phyloP scores from a whole-genome alignment of 2,888 invertebrate genomes.

The Limenitis camilla region DNA sequence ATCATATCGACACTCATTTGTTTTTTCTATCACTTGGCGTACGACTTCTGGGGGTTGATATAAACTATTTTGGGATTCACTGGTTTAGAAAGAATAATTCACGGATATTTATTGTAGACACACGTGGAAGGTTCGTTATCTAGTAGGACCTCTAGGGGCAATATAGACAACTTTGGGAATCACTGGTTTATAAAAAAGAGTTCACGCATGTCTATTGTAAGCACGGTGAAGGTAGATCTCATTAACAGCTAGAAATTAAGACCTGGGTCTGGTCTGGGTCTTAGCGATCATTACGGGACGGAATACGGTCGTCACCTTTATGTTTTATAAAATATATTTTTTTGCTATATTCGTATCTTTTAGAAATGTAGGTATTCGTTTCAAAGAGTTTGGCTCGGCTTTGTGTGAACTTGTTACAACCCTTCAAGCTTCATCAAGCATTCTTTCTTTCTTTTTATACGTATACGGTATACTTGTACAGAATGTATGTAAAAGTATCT shows the following conservation, averaged over 20 bases:
- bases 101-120: no score
- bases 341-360: slow-evolving; percentile 29
- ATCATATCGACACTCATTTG: no score
- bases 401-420: slow-evolving; percentile 21
- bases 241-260: slow-evolving; percentile 66
- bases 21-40: no score
- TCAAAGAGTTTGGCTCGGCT: slow-evolving; percentile 22
- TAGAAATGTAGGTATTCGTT: slow-evolving; percentile 27
- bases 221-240: slow-evolving; percentile 64
- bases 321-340: slow-evolving; percentile 34
- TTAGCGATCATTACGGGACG: slow-evolving; percentile 69
- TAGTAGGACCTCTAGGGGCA: no score
- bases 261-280: slow-evolving; percentile 63
- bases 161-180: no score
- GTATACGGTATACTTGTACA: slow-evolving; percentile 7
- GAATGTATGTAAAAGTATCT: background rate
- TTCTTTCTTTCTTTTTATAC: slow-evolving; percentile 19
- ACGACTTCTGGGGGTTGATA: no score
- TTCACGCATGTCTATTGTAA: slow-evolving; percentile 68
- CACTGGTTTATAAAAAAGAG: slow-evolving; percentile 39
- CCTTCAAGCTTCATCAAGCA: slow-evolving; percentile 20
- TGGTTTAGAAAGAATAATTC: no score
- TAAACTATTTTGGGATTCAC: no score
- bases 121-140: no score
- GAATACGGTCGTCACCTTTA: slow-evolving; percentile 39